Conservation (phyloP, 2,888 invertebrate species). For the Drosophila atroscutellata region DNA sequence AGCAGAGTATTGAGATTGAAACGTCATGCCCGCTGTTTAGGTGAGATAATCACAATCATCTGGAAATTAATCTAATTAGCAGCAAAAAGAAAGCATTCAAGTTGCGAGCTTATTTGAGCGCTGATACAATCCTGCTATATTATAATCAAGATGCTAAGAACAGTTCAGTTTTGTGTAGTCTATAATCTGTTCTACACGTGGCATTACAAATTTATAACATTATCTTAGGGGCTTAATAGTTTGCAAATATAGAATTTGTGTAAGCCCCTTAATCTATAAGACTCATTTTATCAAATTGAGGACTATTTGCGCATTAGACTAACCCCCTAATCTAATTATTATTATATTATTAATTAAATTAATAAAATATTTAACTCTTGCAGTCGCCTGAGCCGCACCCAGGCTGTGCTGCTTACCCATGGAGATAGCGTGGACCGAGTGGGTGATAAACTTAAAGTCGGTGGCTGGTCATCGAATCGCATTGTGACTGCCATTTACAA, state of each 20-base stretch:
- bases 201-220: conserved; percentile 67
- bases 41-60: conserved; percentile 86
- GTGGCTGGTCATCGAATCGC: conserved; percentile 92
- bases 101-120: conserved; percentile 61
- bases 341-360: background rate
- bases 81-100: conserved; percentile 80
- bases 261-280: background rate
- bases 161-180: conserved; percentile 78
- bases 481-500: conserved; percentile 95
- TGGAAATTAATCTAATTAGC: conserved; percentile 14
- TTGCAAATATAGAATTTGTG: background rate
- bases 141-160: conserved; percentile 78
- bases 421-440: conserved; percentile 98
- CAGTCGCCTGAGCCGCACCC: conserved; percentile 94
- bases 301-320: background rate
- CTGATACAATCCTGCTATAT: conserved; percentile 85
- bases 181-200: conserved; percentile 83
- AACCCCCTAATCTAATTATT: background rate
- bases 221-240: background rate
- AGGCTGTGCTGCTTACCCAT: conserved; percentile 97
- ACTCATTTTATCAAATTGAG: background rate
- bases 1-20: conserved; percentile 95
- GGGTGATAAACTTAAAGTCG: conserved; percentile 94
- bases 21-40: conserved; percentile 95
- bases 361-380: conserved; percentile 11